phyloP scores from a whole-genome alignment of 2,888 invertebrate genomes.

The Bellardia pandia region DNA sequence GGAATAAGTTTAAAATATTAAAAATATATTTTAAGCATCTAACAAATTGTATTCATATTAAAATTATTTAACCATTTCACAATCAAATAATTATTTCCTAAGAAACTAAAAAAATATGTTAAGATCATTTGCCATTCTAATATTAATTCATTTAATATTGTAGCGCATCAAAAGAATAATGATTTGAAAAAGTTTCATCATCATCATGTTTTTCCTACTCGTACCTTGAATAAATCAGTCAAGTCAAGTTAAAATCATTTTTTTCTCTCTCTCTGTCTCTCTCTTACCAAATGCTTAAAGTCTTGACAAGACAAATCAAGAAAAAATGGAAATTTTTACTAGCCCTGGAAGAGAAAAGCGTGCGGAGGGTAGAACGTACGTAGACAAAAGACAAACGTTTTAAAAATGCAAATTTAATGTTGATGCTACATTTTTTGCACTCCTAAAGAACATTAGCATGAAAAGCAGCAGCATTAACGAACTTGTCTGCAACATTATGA shows the following conservation, averaged over 20 bases:
- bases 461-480: conserved; percentile 61
- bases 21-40: no score
- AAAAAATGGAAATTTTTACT: conserved; percentile 14
- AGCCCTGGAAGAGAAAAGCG: not conserved
- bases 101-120: no score
- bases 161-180: conserved; percentile 12
- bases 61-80: no score
- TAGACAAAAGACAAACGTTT: conserved; percentile 61
- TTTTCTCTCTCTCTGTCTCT: not conserved
- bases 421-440: conserved; percentile 24
- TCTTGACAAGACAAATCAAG: conserved; percentile 49
- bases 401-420: conserved; percentile 66
- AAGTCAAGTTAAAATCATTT: conserved; percentile 59
- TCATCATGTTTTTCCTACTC: conserved; percentile 45
- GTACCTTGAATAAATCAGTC: conserved; percentile 68
- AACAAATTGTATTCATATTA: no score
- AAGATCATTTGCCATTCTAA: not conserved
- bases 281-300: conserved; percentile 43
- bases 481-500: conserved; percentile 70
- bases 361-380: not conserved
- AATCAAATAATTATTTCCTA: no score
- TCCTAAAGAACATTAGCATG: conserved; percentile 35
- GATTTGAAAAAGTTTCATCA: conserved; percentile 22
- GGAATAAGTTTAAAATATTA: no score
- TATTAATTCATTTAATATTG: not conserved